These are phyloP conservation scores for Diglossa cyanea DNA, from an alignment of 2,797 vertebrate species.

Conservation along the genomic window DNA sequence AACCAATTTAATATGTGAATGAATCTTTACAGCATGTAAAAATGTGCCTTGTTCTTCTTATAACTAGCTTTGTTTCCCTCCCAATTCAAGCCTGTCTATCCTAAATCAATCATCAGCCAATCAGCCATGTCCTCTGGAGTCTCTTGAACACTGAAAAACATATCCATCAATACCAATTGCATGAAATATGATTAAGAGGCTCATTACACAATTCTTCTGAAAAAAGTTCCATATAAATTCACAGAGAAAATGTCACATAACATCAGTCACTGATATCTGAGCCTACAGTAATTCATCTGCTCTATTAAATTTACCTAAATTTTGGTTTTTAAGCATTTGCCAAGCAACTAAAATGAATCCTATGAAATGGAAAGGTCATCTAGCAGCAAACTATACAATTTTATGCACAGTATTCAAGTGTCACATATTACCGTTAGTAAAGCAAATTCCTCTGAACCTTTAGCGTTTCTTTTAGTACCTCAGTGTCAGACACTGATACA, in stretches of 20 bases:
- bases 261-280: conserved; percentile 21
- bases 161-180: conserved; percentile 26
- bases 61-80: neutral
- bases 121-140: neutral
- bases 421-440: neutral
- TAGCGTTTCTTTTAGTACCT: neutral
- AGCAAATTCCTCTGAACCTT: neutral
- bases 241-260: conserved; percentile 35
- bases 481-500: neutral
- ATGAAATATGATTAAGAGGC: conserved; percentile 35
- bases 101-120: conserved; percentile 8
- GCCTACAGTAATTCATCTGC: neutral
- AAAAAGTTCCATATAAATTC: conserved; percentile 30
- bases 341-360: neutral
- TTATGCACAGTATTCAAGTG: neutral
- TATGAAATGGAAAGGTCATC: conserved; percentile 9
- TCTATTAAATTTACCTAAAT: conserved; percentile 22
- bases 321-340: neutral
- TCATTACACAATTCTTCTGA: conserved; percentile 17
- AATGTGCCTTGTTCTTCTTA: neutral
- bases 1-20: neutral
- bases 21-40: neutral
- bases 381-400: neutral
- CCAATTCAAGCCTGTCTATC: neutral
- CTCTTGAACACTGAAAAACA: conserved; percentile 10